A percentile compares a stretch with the other conserved stretches of the same genome.
These are phyloP conservation scores for Rhinolophus sinicus DNA, from an alignment of 2,113 vertebrate species.

Conservation along the genomic window DNA sequence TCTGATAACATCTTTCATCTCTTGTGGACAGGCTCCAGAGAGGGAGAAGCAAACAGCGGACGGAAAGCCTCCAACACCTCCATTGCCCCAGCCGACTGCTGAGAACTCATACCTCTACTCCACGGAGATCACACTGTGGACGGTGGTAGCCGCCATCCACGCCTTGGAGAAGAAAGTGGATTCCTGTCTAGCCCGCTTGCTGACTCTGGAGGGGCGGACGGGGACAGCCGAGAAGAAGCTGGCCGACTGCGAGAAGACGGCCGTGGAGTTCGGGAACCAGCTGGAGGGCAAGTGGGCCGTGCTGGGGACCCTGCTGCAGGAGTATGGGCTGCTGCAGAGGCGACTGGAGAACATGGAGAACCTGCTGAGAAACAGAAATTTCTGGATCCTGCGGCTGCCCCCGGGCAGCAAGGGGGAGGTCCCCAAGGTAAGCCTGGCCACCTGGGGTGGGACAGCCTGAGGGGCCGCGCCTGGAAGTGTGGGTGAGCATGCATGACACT, in stretches of 20 bases:
- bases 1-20: neutral
- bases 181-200: conserved; percentile 64
- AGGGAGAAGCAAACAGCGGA: neutral
- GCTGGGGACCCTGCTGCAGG: conserved; percentile 59
- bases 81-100: neutral
- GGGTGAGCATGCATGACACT: neutral
- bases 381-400: conserved; percentile 75
- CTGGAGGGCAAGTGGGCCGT: conserved; percentile 73
- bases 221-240: conserved; percentile 68
- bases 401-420: conserved; percentile 67
- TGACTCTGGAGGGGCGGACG: conserved; percentile 57
- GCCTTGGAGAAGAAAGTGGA: conserved; percentile 80
- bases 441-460: neutral
- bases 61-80: neutral
- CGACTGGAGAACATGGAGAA: conserved; percentile 2
- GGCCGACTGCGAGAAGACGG: conserved; percentile 41
- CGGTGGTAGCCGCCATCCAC: conserved; percentile 70
- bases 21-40: conserved; percentile 47
- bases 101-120: conserved; percentile 68
- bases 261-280: conserved; percentile 49
- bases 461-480: accelerated
- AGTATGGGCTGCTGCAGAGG: neutral
- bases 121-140: conserved; percentile 77
- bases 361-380: neutral
- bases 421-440: conserved; percentile 64